phyloP scores from a whole-genome alignment of 1,140 invertebrate species.

The Drosophila sturtevanti region DNA sequence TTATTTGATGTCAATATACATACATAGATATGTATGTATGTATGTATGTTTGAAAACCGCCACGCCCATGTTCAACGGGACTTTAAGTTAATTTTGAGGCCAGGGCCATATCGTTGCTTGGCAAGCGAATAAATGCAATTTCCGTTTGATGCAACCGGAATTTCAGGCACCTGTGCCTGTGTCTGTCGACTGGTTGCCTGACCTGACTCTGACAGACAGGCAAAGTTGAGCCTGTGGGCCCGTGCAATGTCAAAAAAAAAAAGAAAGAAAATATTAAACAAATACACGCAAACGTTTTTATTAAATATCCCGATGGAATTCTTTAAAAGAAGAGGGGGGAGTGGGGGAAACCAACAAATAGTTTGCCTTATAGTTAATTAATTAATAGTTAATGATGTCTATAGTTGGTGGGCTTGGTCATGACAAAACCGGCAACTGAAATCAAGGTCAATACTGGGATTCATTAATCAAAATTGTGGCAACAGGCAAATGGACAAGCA shows the following conservation, averaged over 20 bases:
- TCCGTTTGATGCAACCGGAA: constrained; percentile 72
- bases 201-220: constrained; percentile 46
- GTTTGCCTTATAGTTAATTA: constrained; percentile 1
- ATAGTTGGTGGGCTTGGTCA: constrained; percentile 4
- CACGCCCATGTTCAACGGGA: not conserved
- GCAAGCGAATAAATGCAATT: constrained; percentile 74
- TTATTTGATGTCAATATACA: constrained; percentile 23
- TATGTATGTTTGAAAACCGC: constrained; percentile 26
- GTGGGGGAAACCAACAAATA: not conserved
- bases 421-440: constrained; percentile 25
- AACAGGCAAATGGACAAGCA: constrained; percentile 4
- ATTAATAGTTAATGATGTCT: constrained; percentile 7
- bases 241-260: not conserved
- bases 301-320: not conserved
- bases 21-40: no score
- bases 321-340: not conserved
- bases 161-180: constrained; percentile 38
- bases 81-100: not conserved
- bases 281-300: not conserved
- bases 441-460: constrained; percentile 10
- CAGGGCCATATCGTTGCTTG: constrained; percentile 28
- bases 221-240: not conserved
- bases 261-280: not conserved
- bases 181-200: constrained; percentile 34
- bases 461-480: constrained; percentile 8